Conservation (phyloP, 2,888 invertebrate genomes). For the Pomacea canaliculata region DNA sequence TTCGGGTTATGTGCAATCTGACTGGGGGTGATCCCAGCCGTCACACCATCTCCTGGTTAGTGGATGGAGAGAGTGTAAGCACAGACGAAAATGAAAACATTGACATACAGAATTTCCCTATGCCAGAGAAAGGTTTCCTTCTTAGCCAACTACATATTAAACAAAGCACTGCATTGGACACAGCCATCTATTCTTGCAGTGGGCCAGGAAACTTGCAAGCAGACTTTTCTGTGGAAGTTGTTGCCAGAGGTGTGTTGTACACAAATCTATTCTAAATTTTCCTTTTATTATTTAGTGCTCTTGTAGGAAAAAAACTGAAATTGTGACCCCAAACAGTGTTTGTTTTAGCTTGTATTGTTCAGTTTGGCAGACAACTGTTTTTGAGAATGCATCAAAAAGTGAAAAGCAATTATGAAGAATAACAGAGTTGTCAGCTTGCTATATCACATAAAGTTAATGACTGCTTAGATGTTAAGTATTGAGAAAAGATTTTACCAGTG, state of each 20-base stretch:
- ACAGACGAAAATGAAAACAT: constrained; percentile 1
- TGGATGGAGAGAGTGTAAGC: constrained; percentile 8
- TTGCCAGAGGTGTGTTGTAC: constrained; percentile 16
- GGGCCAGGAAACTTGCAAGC: constrained; percentile 14
- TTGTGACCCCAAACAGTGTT: no score
- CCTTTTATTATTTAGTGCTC: no score
- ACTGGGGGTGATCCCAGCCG: constrained; percentile 20
- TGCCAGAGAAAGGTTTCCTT: constrained; percentile 20
- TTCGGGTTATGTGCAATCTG: constrained; percentile 31
- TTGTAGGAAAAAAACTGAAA: no score
- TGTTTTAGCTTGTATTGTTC: no score
- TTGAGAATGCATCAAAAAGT: no score
- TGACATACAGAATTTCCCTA: constrained; percentile 15
- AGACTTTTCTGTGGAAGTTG: constrained; percentile 17
- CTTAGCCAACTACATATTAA: constrained; percentile 30
- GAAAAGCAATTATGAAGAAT: no score
- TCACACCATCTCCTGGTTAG: constrained; percentile 28
- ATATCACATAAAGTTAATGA: no score
- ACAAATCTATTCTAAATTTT: no score
- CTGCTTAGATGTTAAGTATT: no score
- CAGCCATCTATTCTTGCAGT: constrained; percentile 30
- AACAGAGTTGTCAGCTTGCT: no score
- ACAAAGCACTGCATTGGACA: constrained; percentile 10
- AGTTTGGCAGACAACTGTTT: no score
- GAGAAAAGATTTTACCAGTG: no score